Base-by-base conservation (phyloP, 2,797 vertebrate genomes). In the Choloepus didactylus region DNA sequence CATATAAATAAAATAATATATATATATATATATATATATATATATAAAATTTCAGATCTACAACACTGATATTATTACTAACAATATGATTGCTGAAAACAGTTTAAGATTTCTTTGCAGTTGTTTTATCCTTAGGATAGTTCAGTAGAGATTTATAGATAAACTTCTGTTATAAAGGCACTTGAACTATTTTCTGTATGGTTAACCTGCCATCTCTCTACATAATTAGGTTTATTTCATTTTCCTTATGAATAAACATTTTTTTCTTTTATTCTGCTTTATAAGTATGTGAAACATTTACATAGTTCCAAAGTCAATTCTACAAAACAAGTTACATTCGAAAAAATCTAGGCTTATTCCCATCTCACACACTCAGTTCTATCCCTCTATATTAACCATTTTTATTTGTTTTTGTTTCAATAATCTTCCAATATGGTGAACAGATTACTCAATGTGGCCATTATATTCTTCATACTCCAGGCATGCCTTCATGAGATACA, bases 211-310 rank as follows among this genome's bases (percentile, higher is more conserved):
- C 2, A 4, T 59, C 8, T 84, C 35, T 77, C 51, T 77, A 27
- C 19, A 21, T 81, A 62, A 67, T 60, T 81, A 51, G n/a, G 35
- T 56, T 21, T 56, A 76, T 70, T 76, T 89, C 19, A 81, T 64
- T 90, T 80, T 89, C 8, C 16, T 95, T 81, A 56, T 81, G 60
- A 69, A 76, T 60, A 81, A 69, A 64, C 79, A 15, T n/a, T 25
- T 56, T 83, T 80, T 83, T 46, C 18, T 66, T 70, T 46, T 62
- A 70, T 38, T 88, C 79, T 38, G 60, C 12, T 91, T 81, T 64
- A 41, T 41, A 62, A 62, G 72, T 62, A 87, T 54, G 35, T 41
- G 54, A 76, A 75, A 76, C 38, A 93, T 16, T 67, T 59, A 35
- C 1, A 19, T 75, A 44, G 67, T 81, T 81, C 44, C 41, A 86